A percentile compares a stretch with the other conserved stretches of the same genome.
phyloP scores from a whole-genome alignment of 2,888 invertebrate genomes.

The Frankliniella fusca region DNA sequence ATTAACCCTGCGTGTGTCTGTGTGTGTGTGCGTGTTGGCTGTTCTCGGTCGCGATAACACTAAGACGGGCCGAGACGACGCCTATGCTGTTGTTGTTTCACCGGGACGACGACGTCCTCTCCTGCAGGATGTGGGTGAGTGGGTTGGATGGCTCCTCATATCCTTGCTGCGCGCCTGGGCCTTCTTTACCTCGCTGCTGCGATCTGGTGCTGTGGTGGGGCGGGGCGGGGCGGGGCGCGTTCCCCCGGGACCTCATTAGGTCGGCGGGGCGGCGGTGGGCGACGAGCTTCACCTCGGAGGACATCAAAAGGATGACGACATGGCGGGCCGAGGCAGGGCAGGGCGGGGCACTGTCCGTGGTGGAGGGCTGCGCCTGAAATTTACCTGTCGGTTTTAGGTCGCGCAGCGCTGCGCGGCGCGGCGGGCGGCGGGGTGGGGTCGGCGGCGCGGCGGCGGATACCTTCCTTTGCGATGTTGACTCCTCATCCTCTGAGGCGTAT shows the following conservation, averaged over 20 bases:
- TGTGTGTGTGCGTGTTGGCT: neutral
- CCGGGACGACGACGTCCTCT: neutral
- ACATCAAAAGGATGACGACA: neutral
- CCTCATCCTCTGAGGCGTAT: too few relatives aligned
- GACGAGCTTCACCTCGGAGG: neutral
- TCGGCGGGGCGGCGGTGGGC: neutral
- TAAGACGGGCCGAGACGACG: neutral
- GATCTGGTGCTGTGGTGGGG: too few relatives aligned
- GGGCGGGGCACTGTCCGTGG: neutral
- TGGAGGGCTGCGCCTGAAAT: neutral
- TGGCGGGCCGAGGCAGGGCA: neutral
- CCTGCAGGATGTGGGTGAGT: too few relatives aligned
- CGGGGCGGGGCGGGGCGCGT: neutral
- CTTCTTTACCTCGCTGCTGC: too few relatives aligned
- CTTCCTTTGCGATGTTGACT: too few relatives aligned
- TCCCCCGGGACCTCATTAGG: conserved; percentile 16
- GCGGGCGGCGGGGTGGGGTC: too few relatives aligned
- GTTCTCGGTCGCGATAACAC: neutral
- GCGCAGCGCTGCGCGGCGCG: neutral
- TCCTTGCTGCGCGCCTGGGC: neutral
- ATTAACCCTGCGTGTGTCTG: neutral
- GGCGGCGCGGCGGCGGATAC: too few relatives aligned
- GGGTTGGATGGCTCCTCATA: too few relatives aligned
- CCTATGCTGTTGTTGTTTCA: neutral
- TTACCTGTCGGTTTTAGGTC: neutral